Conservation (phyloP, 2,797 vertebrate species). For the Chlorospingus semifuscus region DNA sequence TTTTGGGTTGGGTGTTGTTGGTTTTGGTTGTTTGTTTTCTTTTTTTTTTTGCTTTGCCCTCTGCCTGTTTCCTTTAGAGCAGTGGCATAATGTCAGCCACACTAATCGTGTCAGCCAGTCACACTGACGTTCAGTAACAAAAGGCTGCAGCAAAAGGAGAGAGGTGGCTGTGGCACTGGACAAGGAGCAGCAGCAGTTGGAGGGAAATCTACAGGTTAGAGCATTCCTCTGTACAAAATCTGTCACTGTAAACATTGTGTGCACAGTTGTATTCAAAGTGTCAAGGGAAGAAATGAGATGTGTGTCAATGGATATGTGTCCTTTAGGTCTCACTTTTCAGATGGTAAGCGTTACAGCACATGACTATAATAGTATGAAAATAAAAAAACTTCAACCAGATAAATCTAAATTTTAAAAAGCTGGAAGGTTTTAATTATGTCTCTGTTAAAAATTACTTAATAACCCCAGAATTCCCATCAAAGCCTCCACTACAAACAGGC, state of each 20-base stretch:
- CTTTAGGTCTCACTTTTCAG: background rate
- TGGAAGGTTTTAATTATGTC: background rate
- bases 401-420: background rate
- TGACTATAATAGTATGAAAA: background rate
- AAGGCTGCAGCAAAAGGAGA: slow-evolving; percentile 29
- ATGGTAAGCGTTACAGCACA: background rate
- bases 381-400: background rate
- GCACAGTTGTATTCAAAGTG: background rate
- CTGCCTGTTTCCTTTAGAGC: slow-evolving; percentile 39
- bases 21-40: too few relatives aligned
- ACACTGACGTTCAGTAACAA: slow-evolving; percentile 61
- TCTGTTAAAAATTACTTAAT: background rate
- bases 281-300: background rate
- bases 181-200: background rate
- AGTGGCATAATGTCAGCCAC: slow-evolving; percentile 50
- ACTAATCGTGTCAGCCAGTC: slow-evolving; percentile 58
- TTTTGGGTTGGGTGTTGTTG: background rate
- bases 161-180: background rate
- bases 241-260: background rate
- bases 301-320: background rate
- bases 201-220: background rate
- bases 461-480: background rate
- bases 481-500: background rate
- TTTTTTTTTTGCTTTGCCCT: background rate
- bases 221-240: background rate